These are phyloP conservation scores for Hephaestus fuliginosus DNA, from an alignment of 2,797 vertebrate species.

Conservation along the genomic window DNA sequence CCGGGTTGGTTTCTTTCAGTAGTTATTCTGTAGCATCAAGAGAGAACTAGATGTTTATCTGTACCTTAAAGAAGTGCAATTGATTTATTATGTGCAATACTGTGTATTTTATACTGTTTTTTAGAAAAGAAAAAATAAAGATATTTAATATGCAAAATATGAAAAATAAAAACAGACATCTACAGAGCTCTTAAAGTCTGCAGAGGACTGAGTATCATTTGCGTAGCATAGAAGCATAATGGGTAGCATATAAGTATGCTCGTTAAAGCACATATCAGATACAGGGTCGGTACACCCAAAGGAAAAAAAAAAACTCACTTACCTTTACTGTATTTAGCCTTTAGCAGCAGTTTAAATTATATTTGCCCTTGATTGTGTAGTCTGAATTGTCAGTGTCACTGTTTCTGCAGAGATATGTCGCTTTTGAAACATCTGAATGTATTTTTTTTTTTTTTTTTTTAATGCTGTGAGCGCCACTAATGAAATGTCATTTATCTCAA, in stretches of 20 bases:
- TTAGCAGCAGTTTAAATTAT: neutral
- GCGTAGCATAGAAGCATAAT: neutral
- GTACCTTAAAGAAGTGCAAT: constrained; percentile 90
- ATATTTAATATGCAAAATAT: constrained; percentile 85
- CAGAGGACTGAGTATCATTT: constrained; percentile 54
- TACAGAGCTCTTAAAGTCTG: constrained; percentile 47
- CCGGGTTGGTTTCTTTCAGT: constrained; percentile 73
- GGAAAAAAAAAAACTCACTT: neutral
- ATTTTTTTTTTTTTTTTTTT: too few species aligned
- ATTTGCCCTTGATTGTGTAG: neutral
- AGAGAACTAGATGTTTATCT: constrained; percentile 83
- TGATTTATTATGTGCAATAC: constrained; percentile 88
- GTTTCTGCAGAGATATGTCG: neutral
- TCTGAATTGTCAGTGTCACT: constrained; percentile 1
- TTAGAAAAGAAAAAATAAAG: constrained; percentile 78
- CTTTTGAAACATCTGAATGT: neutral
- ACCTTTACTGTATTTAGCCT: neutral
- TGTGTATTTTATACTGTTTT: constrained; percentile 92
- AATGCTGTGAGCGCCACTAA: neutral
- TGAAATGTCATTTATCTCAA: constrained; percentile 12
- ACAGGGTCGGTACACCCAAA: neutral
- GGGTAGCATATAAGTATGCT: neutral
- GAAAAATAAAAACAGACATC: constrained; percentile 69
- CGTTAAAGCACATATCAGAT: neutral
- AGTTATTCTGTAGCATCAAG: constrained; percentile 84